These are phyloP conservation scores for Erynnis tages DNA, from an alignment of 2,888 invertebrate species.

Conservation along the genomic window DNA sequence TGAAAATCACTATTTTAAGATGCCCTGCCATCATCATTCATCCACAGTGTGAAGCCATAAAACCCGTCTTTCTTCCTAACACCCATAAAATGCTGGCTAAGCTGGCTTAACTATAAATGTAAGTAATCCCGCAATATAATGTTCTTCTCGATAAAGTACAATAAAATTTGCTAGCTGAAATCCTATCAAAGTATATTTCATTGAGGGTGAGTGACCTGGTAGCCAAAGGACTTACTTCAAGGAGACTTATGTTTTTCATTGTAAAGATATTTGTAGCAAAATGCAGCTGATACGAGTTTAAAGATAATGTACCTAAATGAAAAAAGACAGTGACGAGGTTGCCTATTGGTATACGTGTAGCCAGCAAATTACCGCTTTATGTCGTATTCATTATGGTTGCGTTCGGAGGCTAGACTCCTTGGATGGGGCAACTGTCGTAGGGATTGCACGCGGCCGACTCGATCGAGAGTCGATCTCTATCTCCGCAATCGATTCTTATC, in stretches of 20 bases:
- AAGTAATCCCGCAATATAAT: conserved; percentile 2
- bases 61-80: conserved; percentile 13
- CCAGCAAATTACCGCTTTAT: conserved; percentile 37
- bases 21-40: neutral
- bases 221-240: neutral
- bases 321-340: neutral
- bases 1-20: conserved; percentile 18
- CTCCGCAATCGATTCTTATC: conserved; percentile 70
- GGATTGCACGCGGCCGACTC: conserved; percentile 45
- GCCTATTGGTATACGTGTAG: neutral
- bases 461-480: conserved; percentile 63
- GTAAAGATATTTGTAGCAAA: neutral
- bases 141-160: conserved; percentile 6
- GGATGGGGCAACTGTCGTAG: conserved; percentile 58
- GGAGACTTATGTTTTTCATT: neutral
- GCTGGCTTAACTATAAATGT: conserved; percentile 4
- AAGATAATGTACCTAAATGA: conserved; percentile 1
- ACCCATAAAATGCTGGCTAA: conserved; percentile 5
- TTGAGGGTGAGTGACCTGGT: neutral
- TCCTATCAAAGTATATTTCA: neutral
- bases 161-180: conserved; percentile 3
- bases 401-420: conserved; percentile 45
- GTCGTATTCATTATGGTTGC: conserved; percentile 47
- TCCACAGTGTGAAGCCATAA: conserved; percentile 8
- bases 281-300: neutral